Evolutionary conservation across 2,888 invertebrate genomes (phyloP), one percentile per base, ranked within the genome.

Genomic region (Pedicia rivosa): DNA sequence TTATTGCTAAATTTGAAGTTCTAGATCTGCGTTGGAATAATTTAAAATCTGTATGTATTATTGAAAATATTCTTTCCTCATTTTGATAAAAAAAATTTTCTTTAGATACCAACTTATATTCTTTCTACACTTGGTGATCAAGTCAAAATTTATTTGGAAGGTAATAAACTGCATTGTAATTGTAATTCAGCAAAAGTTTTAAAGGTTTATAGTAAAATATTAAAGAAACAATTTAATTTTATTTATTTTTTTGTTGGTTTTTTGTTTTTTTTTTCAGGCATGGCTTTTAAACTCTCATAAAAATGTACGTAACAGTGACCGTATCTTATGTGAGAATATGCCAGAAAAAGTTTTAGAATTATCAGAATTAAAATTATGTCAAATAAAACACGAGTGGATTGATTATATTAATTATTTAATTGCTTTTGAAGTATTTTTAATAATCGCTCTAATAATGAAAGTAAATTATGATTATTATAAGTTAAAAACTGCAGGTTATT

Each of bases 331-430:
- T 49, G 72, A 76, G 36, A 77, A 79, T 52, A 65, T 70, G 42
- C 68, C 72, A 44, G 67, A 70, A 12, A 68, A 75, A 43, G 80
- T 87, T 0, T 68, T 78, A 4, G 78, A 82, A 43, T 59, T 87
- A 35, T 70, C 79, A 20, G 75, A 79, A 48, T 68, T 70, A 1
- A 73, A 72, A 48, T 70, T 86, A 40, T 87, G 87, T 49, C 77
- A 81, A 54, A 59, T 60, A 10, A 74, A 77, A 1, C 70, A 79
- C 25, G 81, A 82, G 51, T 84, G 83, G 83, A 83, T 81, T 0
- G 83, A 86, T 58, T 86, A 86, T 49, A 82, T 87, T 50, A 82
- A 82, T 63, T 83, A 83, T 53, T 74, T 87, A 38, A 86, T 87
- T 43, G 75, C 72, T 1, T 65, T 74, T 1, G 87, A 87, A 62